These are phyloP conservation scores for Talpa occidentalis DNA, from an alignment of 2,113 vertebrate genomes.

Conservation along the genomic window DNA sequence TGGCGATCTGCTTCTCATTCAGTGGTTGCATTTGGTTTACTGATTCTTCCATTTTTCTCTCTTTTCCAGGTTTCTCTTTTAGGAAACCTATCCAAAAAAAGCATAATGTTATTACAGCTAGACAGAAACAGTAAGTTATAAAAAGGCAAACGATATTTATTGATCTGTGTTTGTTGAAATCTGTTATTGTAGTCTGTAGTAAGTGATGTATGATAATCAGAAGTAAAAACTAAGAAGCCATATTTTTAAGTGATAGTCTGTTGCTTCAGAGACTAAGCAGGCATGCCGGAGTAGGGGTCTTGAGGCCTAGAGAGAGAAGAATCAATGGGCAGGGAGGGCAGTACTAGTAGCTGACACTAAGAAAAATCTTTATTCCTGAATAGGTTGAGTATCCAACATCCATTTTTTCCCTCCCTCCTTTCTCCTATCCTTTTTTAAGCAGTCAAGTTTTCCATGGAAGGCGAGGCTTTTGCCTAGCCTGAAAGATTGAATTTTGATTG, in stretches of 20 bases:
- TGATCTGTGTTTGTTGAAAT: conserved; percentile 5
- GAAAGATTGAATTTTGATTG: not conserved
- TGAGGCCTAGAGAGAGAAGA: not conserved
- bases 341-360: not conserved
- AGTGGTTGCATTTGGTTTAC: conserved; percentile 62
- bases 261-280: not conserved
- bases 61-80: conserved; percentile 34
- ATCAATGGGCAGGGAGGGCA: not conserved
- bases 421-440: not conserved
- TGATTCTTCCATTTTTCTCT: conserved; percentile 78
- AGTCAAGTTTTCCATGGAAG: not conserved
- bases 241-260: not conserved
- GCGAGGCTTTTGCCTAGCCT: not conserved
- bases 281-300: not conserved
- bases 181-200: not conserved
- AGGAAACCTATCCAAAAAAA: conserved; percentile 55
- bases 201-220: not conserved
- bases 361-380: not conserved
- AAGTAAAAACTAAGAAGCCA: not conserved
- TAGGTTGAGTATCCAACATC: not conserved
- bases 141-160: not conserved
- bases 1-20: conserved; percentile 80
- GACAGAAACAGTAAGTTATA: not conserved
- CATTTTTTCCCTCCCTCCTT: not conserved
- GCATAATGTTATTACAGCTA: not conserved